phyloP scores from a whole-genome alignment of 2,797 vertebrate genomes.

The Myotis findleyi region DNA sequence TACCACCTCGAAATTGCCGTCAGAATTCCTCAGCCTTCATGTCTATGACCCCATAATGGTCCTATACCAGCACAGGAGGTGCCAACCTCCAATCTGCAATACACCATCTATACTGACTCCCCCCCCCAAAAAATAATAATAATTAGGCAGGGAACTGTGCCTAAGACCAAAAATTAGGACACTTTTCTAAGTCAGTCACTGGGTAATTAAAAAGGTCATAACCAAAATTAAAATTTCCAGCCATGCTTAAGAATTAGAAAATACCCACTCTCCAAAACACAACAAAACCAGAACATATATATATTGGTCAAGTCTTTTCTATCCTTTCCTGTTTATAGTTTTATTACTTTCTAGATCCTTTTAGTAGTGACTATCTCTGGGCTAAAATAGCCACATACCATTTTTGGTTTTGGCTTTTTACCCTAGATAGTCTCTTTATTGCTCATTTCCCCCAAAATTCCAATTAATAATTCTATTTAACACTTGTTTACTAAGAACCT shows the following conservation, averaged over 20 bases:
- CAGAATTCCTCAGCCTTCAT: neutral
- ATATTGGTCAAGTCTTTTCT: neutral
- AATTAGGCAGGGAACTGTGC: neutral
- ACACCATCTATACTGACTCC: neutral
- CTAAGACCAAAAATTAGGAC: neutral
- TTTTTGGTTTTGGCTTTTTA: conserved; percentile 29
- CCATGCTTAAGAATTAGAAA: neutral
- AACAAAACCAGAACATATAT: neutral
- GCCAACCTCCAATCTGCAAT: neutral
- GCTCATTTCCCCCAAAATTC: neutral
- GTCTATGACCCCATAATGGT: neutral
- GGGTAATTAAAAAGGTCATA: neutral
- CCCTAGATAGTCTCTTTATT: neutral
- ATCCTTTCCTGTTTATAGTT: too few relatives aligned
- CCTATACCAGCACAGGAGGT: neutral
- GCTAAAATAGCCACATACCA: neutral
- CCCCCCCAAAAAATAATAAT: neutral
- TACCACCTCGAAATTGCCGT: neutral
- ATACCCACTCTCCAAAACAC: conserved; percentile 12
- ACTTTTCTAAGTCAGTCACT: neutral
- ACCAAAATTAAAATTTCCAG: neutral
- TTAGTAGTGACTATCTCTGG: neutral
- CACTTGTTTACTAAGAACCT: neutral
- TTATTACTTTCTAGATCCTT: neutral
- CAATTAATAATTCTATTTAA: conserved; percentile 23